These are phyloP conservation scores for Lepidocyrtoides sp. DNA, from an alignment of 2,888 invertebrate species.

Conservation along the genomic window DNA sequence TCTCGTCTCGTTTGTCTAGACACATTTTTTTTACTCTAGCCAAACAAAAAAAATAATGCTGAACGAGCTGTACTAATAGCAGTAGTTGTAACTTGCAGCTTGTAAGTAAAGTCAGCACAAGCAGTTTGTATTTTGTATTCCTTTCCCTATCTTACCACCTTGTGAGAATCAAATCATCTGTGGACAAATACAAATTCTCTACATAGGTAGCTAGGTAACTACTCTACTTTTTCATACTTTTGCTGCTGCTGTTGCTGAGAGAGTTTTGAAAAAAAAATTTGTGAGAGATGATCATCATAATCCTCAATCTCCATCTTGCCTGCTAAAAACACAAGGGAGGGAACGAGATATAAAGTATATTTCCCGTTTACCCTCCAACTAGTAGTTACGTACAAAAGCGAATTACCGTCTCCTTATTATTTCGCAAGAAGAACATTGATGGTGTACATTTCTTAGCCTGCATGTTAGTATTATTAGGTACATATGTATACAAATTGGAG, in stretches of 20 bases:
- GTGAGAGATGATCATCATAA: constrained; percentile 1
- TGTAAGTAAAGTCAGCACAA: no score
- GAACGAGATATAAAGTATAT: neutral
- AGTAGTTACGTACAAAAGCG: no score
- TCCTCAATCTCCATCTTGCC: neutral
- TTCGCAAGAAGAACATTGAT: no score
- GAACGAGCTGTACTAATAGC: neutral
- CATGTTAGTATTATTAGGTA: no score
- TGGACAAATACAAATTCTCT: constrained; percentile 17
- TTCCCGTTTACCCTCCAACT: neutral
- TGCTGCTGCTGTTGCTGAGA: neutral
- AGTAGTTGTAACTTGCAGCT: no score
- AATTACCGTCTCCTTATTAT: no score
- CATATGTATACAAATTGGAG: no score
- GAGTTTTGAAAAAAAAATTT: neutral
- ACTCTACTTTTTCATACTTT: neutral
- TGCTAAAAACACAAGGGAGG: neutral
- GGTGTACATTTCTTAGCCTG: no score
- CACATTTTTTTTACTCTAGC: constrained; percentile 17
- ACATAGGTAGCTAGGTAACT: no score
- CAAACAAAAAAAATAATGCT: constrained; percentile 10
- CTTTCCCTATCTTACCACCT: constrained; percentile 28
- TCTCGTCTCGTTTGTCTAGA: constrained; percentile 30
- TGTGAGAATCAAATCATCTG: constrained; percentile 56
- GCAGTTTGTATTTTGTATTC: neutral